phyloP scores from a whole-genome alignment of 2,113 vertebrate genomes.

The Chaenocephalus aceratus region DNA sequence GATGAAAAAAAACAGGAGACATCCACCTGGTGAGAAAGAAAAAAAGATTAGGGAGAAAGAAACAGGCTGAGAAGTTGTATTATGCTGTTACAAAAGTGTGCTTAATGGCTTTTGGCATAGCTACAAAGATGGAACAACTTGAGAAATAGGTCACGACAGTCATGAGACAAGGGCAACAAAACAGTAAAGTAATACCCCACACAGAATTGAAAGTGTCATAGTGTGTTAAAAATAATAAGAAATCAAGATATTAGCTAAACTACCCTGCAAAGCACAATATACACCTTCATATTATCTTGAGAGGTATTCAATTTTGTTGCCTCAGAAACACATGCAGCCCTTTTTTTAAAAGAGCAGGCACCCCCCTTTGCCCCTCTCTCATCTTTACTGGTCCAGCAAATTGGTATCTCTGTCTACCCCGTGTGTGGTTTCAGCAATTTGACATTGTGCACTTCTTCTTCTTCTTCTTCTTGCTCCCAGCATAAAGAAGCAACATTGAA shows the following conservation, averaged over 20 bases:
- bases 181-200: slow-evolving; percentile 37
- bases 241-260: background rate
- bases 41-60: slow-evolving; percentile 32
- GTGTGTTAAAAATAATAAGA: slow-evolving; percentile 8
- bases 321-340: slow-evolving; percentile 39
- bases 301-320: slow-evolving; percentile 30
- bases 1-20: slow-evolving; percentile 10
- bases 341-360: slow-evolving; percentile 43
- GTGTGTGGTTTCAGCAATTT: slow-evolving; percentile 13
- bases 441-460: slow-evolving; percentile 45
- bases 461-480: slow-evolving; percentile 21
- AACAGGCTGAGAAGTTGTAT: slow-evolving; percentile 9
- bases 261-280: slow-evolving; percentile 24
- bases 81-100: slow-evolving; percentile 49
- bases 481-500: slow-evolving; percentile 9
- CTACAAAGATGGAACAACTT: slow-evolving; percentile 58
- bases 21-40: slow-evolving; percentile 26
- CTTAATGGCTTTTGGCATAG: slow-evolving; percentile 66
- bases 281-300: slow-evolving; percentile 29
- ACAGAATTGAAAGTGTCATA: slow-evolving; percentile 35
- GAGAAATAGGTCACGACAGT: slow-evolving; percentile 66
- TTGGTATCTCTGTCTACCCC: slow-evolving; percentile 27
- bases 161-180: slow-evolving; percentile 41
- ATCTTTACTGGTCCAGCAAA: slow-evolving; percentile 34
- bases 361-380: slow-evolving; percentile 14